Base-by-base conservation (phyloP, 2,113 vertebrate genomes). In the Onychostruthus taczanowskii region DNA sequence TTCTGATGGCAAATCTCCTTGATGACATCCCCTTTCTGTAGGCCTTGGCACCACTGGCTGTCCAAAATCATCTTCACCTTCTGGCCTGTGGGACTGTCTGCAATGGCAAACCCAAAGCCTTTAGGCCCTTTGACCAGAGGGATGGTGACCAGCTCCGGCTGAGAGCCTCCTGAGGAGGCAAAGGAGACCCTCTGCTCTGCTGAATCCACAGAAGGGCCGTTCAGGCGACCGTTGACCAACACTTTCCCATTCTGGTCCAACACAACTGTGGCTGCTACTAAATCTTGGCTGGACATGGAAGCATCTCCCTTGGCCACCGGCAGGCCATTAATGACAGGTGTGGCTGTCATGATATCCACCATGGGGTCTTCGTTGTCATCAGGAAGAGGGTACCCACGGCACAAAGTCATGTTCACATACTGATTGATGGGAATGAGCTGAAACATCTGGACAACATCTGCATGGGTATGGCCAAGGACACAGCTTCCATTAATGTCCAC, bases 21-120 rank as follows among this genome's bases (percentile, higher is more conserved):
- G 97, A 99, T 99, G 23, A 99, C 98, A 1, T 99, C 99, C 10
- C 99, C 99, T 87, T 99, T 99, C 95, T 99, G 98, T 87, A 99
- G 97, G 70, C 99, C 99, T 22, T 98, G 99, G 96, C 99, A 99
- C 99, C 99, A 99, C 97, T 99, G 99, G 27, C 99, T 99, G 39
- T 99, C 99, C 97, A 99, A 95, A 97, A 99, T 99, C 99, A 99
- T 99, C 97, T 99, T 99, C 89, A 99, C 99, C 97, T 99, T 99
- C 92, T 99, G 99, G 27, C 99, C 99, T 26, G 98, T 97, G 10
- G 99, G 98, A 84, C 99, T 99, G 93, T 99, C 99, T 2, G 99
- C 99, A 46, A 99, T 99, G 77, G 99, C 99, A 75, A 99, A 99
- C 52, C 99, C 99, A 52, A 99, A 99, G 16, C 99, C 99, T 59